Evolutionary conservation across 2,797 vertebrate genomes (phyloP).

Genomic region (Pseudomugil tenellus): DNA sequence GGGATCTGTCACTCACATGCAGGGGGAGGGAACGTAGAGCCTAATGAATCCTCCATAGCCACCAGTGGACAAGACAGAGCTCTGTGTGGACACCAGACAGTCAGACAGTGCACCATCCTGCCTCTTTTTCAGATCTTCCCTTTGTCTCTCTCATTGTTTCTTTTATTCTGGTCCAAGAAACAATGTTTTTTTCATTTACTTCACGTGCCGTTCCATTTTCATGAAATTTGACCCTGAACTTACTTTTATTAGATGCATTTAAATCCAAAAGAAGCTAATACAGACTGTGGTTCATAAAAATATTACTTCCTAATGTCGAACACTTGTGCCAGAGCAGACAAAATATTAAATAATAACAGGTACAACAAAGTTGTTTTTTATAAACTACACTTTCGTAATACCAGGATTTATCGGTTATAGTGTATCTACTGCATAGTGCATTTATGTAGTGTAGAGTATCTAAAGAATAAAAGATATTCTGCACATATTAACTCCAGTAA

Average conservation of each 20-base stretch:
- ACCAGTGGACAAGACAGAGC: conserved; percentile 80
- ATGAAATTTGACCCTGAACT: conserved; percentile 1
- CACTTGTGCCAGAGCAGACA: not conserved
- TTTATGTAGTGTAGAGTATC: not conserved
- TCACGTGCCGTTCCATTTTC: not conserved
- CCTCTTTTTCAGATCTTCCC: conserved; percentile 63
- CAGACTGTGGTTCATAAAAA: too few relatives aligned
- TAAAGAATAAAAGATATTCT: not conserved
- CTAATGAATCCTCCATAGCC: conserved; percentile 82
- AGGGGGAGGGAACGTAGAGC: conserved; percentile 72
- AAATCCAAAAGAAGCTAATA: not conserved
- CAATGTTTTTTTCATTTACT: not conserved
- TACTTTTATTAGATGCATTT: not conserved
- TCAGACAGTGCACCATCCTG: conserved; percentile 65
- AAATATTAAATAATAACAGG: not conserved
- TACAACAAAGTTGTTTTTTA: too few relatives aligned
- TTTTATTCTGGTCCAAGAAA: conserved; percentile 19
- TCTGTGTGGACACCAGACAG: conserved; percentile 81
- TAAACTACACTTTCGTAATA: not conserved
- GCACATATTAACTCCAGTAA: too few relatives aligned
- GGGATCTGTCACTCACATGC: conserved; percentile 85
- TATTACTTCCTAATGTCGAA: too few relatives aligned
- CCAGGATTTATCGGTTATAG: not conserved
- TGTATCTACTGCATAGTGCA: too few relatives aligned
- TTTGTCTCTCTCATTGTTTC: conserved; percentile 34